Percentiles rank a stretch among this genome's conserved stretches.
Evolutionary conservation across 2,797 vertebrate species (phyloP).

Genomic region (Characodon lateralis): DNA sequence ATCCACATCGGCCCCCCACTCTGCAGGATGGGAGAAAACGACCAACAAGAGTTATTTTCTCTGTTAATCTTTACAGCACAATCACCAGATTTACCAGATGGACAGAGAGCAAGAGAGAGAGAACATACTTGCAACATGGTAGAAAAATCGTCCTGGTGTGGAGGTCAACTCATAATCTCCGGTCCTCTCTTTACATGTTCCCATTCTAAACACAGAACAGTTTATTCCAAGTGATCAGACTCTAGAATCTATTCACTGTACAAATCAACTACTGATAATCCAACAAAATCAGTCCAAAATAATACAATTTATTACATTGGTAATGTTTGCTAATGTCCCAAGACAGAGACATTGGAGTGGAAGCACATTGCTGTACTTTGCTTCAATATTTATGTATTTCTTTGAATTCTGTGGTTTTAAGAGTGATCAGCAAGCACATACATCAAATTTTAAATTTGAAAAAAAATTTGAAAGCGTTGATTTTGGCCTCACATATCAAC

Average conservation of each 20-base stretch:
- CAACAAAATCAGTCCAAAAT: not conserved
- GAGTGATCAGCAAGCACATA: not conserved
- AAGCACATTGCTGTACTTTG: not conserved
- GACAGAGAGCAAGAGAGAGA: not conserved
- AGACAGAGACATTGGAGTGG: not conserved
- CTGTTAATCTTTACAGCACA: not conserved
- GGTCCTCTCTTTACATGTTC: slow-evolving; percentile 63
- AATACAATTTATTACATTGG: not conserved
- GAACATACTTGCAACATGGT: slow-evolving; percentile 60
- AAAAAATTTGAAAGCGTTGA: not conserved
- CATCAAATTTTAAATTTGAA: not conserved
- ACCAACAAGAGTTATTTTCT: slow-evolving; percentile 2
- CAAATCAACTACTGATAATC: not conserved
- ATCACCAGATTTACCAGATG: not conserved
- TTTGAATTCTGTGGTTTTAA: not conserved
- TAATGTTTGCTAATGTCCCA: not conserved
- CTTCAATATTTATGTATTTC: not conserved
- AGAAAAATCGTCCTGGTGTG: slow-evolving; percentile 75
- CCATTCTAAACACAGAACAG: slow-evolving; percentile 55
- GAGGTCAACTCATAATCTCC: slow-evolving; percentile 69
- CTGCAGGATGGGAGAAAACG: slow-evolving; percentile 65
- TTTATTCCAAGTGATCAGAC: not conserved
- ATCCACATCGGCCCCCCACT: slow-evolving; percentile 78
- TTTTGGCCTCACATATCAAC: not conserved
- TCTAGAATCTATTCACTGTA: not conserved